A percentile compares a stretch with the other conserved stretches of the same genome.
phyloP scores from a whole-genome alignment of 2,797 vertebrate genomes.

The Gallinago nigripennis region DNA sequence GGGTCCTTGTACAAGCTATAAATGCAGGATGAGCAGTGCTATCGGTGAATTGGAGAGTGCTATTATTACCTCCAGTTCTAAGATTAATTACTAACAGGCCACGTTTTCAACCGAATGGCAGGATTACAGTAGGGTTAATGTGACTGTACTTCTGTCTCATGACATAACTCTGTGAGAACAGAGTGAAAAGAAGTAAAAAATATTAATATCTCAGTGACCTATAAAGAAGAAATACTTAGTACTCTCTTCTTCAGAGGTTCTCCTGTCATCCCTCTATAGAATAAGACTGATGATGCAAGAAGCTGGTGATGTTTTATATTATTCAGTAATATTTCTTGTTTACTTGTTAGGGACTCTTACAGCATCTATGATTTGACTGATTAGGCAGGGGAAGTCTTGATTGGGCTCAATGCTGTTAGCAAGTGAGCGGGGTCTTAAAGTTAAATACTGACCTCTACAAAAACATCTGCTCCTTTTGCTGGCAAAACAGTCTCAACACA shows the following conservation, averaged over 20 bases:
- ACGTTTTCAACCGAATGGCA: neutral
- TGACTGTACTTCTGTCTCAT: neutral
- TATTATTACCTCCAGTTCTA: neutral
- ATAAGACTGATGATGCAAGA: neutral
- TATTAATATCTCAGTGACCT: neutral
- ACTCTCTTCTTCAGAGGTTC: neutral
- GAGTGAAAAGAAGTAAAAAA: neutral
- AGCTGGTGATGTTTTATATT: neutral
- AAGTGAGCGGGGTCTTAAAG: neutral
- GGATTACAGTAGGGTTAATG: neutral
- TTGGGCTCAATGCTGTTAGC: neutral
- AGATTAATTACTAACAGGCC: slow-evolving; percentile 36
- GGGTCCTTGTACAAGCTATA: neutral
- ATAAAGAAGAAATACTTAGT: neutral
- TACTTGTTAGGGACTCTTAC: neutral
- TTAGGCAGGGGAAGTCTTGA: neutral
- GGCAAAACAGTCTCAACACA: neutral
- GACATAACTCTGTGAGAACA: neutral
- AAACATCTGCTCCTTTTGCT: neutral
- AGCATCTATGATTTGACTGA: neutral
- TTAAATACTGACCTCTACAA: neutral
- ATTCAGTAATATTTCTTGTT: neutral
- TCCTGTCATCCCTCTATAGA: neutral
- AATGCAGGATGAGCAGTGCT: neutral
- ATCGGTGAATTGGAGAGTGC: neutral